Evolutionary conservation across 2,888 invertebrate genomes (phyloP), one percentile per base, ranked within the genome.

Genomic region (Ecliptopera silaceata): DNA sequence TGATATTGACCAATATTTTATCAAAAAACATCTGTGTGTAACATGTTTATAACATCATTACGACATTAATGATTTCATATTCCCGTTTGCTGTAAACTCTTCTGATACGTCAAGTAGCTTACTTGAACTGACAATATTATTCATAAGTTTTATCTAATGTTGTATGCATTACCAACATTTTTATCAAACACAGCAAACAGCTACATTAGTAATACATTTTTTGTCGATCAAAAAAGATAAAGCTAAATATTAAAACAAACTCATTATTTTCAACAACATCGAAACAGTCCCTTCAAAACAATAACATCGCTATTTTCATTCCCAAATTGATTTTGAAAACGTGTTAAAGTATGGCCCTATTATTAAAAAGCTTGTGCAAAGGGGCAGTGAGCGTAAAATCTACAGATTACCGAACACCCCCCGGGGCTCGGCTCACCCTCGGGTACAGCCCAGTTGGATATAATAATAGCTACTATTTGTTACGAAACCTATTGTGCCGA

Each of bases 361-460:
- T 88, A 88, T 86, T 88, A 85, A 88, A 82, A 89, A 82, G 79
- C 74, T 80, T 79, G 76, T 70, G 74, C 75, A 75, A 75, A 77
- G 79, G 76, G 79, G 73, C 77, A 80, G 80, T 72, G 80, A 85
- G 88, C 88, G 89, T 88, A 89, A 89, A 90, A 90, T 90, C 89
- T 89, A 89, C 90, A 90, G 90, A 91, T 91, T 90, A 90, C 82
- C 72, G 77, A 75, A 75, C 55, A 83, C 86, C 88, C 79, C 81
- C 69, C 50, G 59, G 54, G 53, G 74, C 70, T 68, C 44, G 34
- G 18, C 68, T 75, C 79, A 72, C 75, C 82, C 82, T 74, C 66
- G 70, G 69, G 75, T 60, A 65, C 61, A 65, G 75, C 84, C 87
- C 80, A 75, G 77, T 74, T 77, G 78, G 77, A 80, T 66, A 66